Evolutionary conservation across 2,113 vertebrate species (phyloP), one percentile per base, ranked within the genome.

Genomic region (Ahaetulla prasina): DNA sequence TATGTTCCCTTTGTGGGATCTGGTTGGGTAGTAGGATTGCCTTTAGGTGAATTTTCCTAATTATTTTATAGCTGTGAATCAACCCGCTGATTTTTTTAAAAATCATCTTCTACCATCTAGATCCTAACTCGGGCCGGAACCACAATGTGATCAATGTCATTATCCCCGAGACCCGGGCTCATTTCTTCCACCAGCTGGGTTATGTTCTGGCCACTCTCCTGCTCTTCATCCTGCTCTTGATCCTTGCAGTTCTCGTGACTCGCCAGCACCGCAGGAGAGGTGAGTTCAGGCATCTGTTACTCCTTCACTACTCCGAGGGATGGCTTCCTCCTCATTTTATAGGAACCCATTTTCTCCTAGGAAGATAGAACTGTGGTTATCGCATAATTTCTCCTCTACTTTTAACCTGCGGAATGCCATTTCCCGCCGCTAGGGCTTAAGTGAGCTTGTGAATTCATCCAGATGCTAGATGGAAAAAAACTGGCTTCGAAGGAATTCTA

Each of bases 111-210:
- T 92, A 10, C 52, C 7, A 4, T 92, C 22, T 88, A 99, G 99
- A 98, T 93, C 97, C 97, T 0, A 98, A 96, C 0, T 92, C 97
- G 85, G 95, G 96, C 30, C 97, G 98, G 35, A 97, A 96, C 80
- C 97, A 98, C 88, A 98, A 97, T 0, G 98, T 99, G 9, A 98
- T 99, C 89, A 99, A 99, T 0, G 98, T 99, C 95, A 99, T 99
- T 95, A 97, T 99, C 49, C 98, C 99, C 0, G 99, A 99, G 96
- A 95, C 97, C 91, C 97, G 97, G 4, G 87, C 98, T 53, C 98
- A 99, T 91, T 98, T 99, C 47, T 97, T 99, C 96, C 98, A 99
- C 96, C 99, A 99, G 96, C 95, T 99, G 96, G 98, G 98, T 89
- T 99, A 99, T 92, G 96, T 99, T 96, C 97, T 99, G 98, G 98